These are phyloP conservation scores for Salmo trutta DNA, from an alignment of 2,797 vertebrate species.

Conservation along the genomic window DNA sequence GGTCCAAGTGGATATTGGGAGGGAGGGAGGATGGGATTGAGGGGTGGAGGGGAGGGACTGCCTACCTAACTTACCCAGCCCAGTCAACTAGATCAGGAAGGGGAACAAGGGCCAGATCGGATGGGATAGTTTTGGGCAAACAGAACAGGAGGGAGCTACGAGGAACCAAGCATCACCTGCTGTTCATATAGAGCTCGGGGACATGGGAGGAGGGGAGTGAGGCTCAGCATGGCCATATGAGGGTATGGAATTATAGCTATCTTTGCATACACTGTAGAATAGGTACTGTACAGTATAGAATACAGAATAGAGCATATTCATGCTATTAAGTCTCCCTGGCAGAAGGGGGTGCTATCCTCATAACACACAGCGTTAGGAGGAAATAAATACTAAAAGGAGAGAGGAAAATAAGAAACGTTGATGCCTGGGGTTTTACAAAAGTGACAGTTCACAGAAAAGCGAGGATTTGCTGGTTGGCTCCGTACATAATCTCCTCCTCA, in stretches of 20 bases:
- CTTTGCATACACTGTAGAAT: constrained; percentile 69
- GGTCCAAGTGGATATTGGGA: constrained; percentile 98
- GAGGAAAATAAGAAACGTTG: constrained; percentile 11
- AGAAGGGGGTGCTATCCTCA: constrained; percentile 62
- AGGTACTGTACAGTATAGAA: constrained; percentile 59
- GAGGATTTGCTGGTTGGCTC: constrained; percentile 55
- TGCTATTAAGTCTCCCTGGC: constrained; percentile 53
- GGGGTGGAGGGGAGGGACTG: constrained; percentile 86
- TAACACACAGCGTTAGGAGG: constrained; percentile 31
- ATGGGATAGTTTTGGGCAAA: constrained; percentile 70
- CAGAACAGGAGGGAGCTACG: constrained; percentile 61
- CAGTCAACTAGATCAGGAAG: constrained; percentile 85
- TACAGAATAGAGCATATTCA: constrained; percentile 40
- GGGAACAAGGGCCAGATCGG: constrained; percentile 59
- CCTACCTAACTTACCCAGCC: constrained; percentile 92
- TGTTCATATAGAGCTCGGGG: constrained; percentile 70
- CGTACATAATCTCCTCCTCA: constrained; percentile 42
- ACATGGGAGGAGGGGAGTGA: constrained; percentile 43
- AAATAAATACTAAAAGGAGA: constrained; percentile 14
- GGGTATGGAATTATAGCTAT: constrained; percentile 75
- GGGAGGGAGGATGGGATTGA: constrained; percentile 73
- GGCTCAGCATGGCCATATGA: constrained; percentile 68
- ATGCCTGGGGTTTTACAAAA: constrained; percentile 20
- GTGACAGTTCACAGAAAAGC: constrained; percentile 42
- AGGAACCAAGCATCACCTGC: constrained; percentile 71